Conservation (phyloP, 2,888 invertebrate species). For the Bedellia somnulentella region DNA sequence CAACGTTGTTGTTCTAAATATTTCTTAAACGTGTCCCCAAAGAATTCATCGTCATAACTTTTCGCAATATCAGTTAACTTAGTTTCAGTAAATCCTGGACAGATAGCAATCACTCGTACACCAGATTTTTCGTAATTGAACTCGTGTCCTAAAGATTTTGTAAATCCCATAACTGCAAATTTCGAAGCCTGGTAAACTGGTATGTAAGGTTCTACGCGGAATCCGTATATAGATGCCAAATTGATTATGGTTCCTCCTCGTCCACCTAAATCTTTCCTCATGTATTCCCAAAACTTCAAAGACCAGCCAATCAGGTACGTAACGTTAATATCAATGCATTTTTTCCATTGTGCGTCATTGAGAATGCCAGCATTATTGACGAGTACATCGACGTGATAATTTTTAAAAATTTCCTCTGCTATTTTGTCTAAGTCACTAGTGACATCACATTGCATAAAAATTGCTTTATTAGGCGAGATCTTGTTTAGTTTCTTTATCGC, state of each 20-base stretch:
- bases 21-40: constrained; percentile 1
- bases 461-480: constrained; percentile 37
- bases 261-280: constrained; percentile 42
- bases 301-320: constrained; percentile 16
- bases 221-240: constrained; percentile 59
- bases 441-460: constrained; percentile 54
- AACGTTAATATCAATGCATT: constrained; percentile 16
- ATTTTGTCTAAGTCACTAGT: constrained; percentile 37
- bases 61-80: constrained; percentile 12
- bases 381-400: constrained; percentile 37
- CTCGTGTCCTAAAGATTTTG: constrained; percentile 32
- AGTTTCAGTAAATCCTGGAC: constrained; percentile 47
- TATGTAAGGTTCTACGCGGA: constrained; percentile 32
- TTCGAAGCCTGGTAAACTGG: constrained; percentile 60
- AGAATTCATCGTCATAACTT: constrained; percentile 3
- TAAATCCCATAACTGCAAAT: constrained; percentile 46
- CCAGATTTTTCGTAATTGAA: constrained; percentile 34
- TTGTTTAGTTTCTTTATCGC: constrained; percentile 33
- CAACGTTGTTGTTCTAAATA: constrained; percentile 15
- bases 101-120: constrained; percentile 42
- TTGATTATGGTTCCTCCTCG: constrained; percentile 61
- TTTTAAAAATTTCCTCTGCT: constrained; percentile 21
- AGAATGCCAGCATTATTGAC: constrained; percentile 44
- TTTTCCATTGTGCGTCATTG: constrained; percentile 14
- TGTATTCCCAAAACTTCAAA: constrained; percentile 43